phyloP scores from a whole-genome alignment of 2,888 invertebrate genomes.

The Andrena flavipes region DNA sequence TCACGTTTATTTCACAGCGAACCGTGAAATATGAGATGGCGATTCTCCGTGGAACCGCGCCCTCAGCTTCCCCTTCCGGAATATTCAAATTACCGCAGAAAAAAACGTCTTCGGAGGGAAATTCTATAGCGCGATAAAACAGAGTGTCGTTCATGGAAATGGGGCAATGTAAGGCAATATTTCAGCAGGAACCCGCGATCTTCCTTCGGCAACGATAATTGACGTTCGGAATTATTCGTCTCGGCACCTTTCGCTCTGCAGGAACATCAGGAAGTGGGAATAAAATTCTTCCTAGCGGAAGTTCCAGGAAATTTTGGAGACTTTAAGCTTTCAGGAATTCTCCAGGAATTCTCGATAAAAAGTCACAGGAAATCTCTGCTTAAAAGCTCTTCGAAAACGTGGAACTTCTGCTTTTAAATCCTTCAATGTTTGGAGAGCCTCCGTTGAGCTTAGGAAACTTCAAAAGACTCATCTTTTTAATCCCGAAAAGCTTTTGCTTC shows the following conservation, averaged over 20 bases:
- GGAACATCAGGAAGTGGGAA: too few species aligned
- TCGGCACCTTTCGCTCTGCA: too few species aligned
- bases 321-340: not conserved
- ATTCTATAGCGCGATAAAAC: too few species aligned
- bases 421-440: not conserved
- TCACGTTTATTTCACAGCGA: conserved; percentile 5
- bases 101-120: not conserved
- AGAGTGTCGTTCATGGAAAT: too few species aligned
- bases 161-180: too few species aligned
- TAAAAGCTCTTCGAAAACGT: not conserved
- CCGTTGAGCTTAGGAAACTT: too few species aligned
- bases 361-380: not conserved
- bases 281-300: too few species aligned
- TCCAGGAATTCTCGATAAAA: not conserved
- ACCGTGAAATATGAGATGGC: not conserved
- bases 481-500: too few species aligned
- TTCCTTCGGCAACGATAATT: too few species aligned
- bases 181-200: too few species aligned
- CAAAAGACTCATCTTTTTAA: too few species aligned
- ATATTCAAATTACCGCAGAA: not conserved
- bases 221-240: too few species aligned
- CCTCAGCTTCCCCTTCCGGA: not conserved
- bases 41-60: not conserved
- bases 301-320: not conserved
- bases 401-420: not conserved